Base-by-base conservation (phyloP, 53 echinoderm and acorn worm species). In the Arbacia lixula region DNA sequence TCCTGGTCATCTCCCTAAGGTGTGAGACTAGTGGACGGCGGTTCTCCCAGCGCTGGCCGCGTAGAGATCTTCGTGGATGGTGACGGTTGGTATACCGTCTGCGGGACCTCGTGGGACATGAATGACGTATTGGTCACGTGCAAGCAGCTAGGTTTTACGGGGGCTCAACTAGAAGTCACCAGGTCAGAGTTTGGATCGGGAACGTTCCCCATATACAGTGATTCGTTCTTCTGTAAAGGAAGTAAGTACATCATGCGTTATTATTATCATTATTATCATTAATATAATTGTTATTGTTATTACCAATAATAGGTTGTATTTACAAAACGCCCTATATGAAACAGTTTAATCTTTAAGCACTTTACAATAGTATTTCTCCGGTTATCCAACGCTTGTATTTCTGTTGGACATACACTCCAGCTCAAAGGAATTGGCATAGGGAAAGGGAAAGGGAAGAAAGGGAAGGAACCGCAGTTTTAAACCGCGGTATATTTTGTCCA, bases 41-140 rank as follows among this genome's bases (percentile, higher is more conserved):
- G 19, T 20, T 63, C 62, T 40, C 79, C 79, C 1, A 60, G 3
- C 6, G 25, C 28, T 21, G 82, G 82, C 29, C 63, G 82, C 17
- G 64, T 81, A 3, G 82, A 81, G 50, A n/a, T 81, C 41, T 43
- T 63, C 64, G 62, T 81, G 2, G 64, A 81, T 32, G 82, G 82
- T 43, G 28, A 42, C 32, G 82, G 82, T 16, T 81, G 82, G 82
- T 43, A 81, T 33, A 63, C 82, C 43, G 25, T 81, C 5, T 81
- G 82, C 26, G 82, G 82, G 32, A 81, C 16, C 33, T 81, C 82
- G 21, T 81, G 82, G 82, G 64, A 81, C 49, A 63, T 81, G 10
- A 64, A 64, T 64, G 82, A 81, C 64, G 82, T 81, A 41, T 63
- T 32, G n/a, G 82, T 81, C 30, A 43, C 24, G 33, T 81, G 82